Base-by-base conservation (phyloP, 2,113 vertebrate genomes). In the Mus pahari region DNA sequence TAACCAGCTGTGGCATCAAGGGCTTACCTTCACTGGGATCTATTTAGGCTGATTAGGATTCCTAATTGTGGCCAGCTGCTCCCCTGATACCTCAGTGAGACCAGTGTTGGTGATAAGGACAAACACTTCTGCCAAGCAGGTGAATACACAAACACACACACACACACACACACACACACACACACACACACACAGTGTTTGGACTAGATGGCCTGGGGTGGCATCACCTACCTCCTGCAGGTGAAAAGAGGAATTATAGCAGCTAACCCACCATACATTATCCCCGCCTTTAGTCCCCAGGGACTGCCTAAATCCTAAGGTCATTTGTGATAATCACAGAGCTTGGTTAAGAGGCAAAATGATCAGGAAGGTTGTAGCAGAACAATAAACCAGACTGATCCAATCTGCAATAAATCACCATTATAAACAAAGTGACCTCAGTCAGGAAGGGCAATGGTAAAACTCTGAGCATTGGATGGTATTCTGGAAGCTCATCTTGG, bases 401-500 rank as follows among this genome's bases (percentile, higher is more conserved):
- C 81, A 92, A 89, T 96, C 66, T 95, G 64, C 71, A 97, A 73
- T 95, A 92, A 95, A 88, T 94, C 89, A 73, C 19, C 22, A 66
- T 77, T 92, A 87, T 79, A 90, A 96, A 96, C 83, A 70, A 96
- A 84, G 50, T 42, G 75, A 91, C 92, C 88, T 96, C 20, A 28
- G 62, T 90, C 55, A 62, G 79, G 53, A 78, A 97, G 73, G 93
- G 33, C 92, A 87, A 95, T 66, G 92, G 81, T 22, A 79, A 81
- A 96, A 20, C 68, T 95, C 86, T 20, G 33, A 87, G 62, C 53
- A 8, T 50, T 78, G 82, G 42, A 94, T 39, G 42, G 12, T 60
- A 24, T 93, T 33, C 75, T 92, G 12, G 58, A 42, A 60, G 50
- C 70, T 88, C 79, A 55, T 88, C 17, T n/a, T 86, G 78, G 53